Conservation (phyloP, 2,113 vertebrate species). For the Vicugna pacos region DNA sequence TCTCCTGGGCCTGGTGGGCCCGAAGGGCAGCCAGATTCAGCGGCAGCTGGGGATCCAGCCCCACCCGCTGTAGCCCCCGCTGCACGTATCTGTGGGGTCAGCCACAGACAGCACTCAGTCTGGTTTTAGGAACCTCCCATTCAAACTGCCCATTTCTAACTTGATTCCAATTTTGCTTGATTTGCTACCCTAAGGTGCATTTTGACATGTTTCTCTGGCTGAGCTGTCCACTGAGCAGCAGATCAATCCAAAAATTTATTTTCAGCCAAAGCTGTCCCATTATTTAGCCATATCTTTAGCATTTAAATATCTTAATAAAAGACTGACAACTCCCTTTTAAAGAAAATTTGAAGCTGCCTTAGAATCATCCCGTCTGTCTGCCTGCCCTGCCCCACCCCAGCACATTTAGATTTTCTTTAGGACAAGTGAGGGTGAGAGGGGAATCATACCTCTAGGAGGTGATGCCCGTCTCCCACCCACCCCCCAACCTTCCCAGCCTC, state of each 20-base stretch:
- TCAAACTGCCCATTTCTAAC: neutral
- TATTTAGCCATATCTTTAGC: neutral
- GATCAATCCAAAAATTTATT: neutral
- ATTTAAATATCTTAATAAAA: neutral
- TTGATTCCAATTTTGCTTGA: neutral
- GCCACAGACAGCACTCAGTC: neutral
- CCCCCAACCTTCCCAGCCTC: conserved; percentile 75
- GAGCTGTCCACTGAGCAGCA: neutral
- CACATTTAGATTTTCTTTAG: neutral
- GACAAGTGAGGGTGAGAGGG: neutral
- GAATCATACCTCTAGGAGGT: neutral
- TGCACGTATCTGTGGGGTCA: conserved; percentile 89
- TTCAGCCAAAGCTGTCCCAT: neutral
- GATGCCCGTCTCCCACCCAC: neutral
- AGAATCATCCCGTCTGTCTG: neutral
- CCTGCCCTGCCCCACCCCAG: too few relatives aligned
- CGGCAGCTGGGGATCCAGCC: conserved; percentile 85
- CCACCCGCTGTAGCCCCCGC: conserved; percentile 89
- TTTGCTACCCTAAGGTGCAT: neutral
- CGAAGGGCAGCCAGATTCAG: conserved; percentile 83
- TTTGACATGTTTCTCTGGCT: neutral
- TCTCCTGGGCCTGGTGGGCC: conserved; percentile 89
- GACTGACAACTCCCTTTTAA: neutral
- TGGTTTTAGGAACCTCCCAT: neutral
- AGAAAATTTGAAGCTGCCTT: neutral